A percentile compares a stretch with the other conserved stretches of the same genome.
These are phyloP conservation scores for Oenanthe melanoleuca DNA, from an alignment of 2,113 vertebrate species.

Conservation along the genomic window DNA sequence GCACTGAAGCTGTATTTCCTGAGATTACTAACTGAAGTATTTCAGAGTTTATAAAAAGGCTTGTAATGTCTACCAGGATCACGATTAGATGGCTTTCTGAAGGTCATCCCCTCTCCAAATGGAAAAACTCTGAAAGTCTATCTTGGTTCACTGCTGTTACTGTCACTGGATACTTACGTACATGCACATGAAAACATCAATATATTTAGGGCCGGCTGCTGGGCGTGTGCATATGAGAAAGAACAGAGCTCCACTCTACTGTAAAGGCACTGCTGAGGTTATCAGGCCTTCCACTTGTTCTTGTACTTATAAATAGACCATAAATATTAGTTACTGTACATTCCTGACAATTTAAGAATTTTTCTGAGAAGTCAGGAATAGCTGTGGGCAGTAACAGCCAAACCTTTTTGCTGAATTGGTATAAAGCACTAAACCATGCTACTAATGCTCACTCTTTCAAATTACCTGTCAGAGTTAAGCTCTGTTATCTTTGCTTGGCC, in stretches of 20 bases:
- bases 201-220: background rate
- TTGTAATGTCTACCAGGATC: background rate
- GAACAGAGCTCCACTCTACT: constrained; percentile 9
- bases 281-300: constrained; percentile 34
- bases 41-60: background rate
- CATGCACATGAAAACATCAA: background rate
- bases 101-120: background rate
- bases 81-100: background rate
- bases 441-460: background rate
- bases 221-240: constrained; percentile 4
- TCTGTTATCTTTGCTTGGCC: background rate
- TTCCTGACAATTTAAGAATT: background rate
- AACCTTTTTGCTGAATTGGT: background rate
- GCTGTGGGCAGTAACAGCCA: background rate
- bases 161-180: background rate
- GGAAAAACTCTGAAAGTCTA: background rate
- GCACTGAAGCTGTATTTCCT: background rate
- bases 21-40: background rate
- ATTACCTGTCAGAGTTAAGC: background rate
- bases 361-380: background rate
- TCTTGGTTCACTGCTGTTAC: background rate
- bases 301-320: background rate
- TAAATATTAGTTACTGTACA: constrained; percentile 4
- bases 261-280: background rate
- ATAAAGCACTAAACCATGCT: background rate